Conservation (phyloP, 2,797 vertebrate genomes). For the Poecilia wingei region DNA sequence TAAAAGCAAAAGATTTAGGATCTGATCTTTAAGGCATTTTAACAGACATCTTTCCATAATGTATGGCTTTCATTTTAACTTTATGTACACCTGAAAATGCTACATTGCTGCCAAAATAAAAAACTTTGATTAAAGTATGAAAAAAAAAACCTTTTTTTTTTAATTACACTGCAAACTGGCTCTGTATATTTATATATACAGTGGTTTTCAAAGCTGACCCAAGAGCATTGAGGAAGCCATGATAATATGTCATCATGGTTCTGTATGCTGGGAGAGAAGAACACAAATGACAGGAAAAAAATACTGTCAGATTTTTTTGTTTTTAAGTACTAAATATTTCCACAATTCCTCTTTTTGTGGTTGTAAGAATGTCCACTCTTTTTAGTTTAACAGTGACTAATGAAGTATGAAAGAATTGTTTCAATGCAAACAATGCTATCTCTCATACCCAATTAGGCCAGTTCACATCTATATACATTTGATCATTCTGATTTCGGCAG, state of each 20-base stretch:
- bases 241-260: background rate
- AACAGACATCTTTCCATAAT: background rate
- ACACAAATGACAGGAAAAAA: background rate
- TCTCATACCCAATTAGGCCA: background rate
- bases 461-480: conserved; percentile 4
- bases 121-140: background rate
- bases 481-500: conserved; percentile 1
- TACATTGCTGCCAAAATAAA: conserved; percentile 2
- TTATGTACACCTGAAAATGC: background rate
- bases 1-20: background rate
- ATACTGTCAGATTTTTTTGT: background rate
- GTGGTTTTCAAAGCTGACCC: background rate
- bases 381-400: background rate
- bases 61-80: background rate
- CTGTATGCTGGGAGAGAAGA: background rate
- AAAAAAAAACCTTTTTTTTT: background rate
- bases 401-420: background rate
- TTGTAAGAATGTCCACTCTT: background rate
- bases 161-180: background rate
- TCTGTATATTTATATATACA: conserved; percentile 1
- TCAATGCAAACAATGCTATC: background rate
- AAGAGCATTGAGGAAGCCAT: background rate
- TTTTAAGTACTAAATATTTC: background rate
- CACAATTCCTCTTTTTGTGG: background rate
- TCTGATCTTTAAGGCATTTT: background rate